phyloP scores from a whole-genome alignment of 2,888 invertebrate species.

The Andrena fulva region DNA sequence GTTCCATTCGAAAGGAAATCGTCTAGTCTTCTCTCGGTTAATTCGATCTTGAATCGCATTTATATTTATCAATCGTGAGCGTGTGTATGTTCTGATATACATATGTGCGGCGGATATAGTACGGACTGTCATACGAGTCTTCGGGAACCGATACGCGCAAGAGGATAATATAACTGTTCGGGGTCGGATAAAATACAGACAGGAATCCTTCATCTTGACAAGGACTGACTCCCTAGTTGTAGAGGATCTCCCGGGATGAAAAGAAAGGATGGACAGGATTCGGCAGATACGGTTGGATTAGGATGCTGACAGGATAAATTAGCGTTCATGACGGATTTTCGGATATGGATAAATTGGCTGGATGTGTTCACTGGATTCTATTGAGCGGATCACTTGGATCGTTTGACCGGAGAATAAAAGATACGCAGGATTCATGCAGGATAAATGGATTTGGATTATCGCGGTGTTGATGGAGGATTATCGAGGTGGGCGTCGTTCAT shows the following conservation, averaged over 20 bases:
- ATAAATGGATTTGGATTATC: slow-evolving; percentile 70
- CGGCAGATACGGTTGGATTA: slow-evolving; percentile 60
- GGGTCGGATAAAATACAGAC: slow-evolving; percentile 46
- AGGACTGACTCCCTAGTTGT: slow-evolving; percentile 65
- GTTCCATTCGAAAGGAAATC: slow-evolving; percentile 30
- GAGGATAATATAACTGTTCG: slow-evolving; percentile 61
- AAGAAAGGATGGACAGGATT: slow-evolving; percentile 64
- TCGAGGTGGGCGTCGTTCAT: slow-evolving; percentile 56
- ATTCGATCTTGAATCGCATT: slow-evolving; percentile 37
- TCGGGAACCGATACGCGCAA: slow-evolving; percentile 57
- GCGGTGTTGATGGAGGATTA: slow-evolving; percentile 45
- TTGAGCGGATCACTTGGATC: slow-evolving; percentile 67
- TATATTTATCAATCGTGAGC: slow-evolving; percentile 36
- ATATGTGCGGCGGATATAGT: slow-evolving; percentile 51
- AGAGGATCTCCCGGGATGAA: slow-evolving; percentile 59
- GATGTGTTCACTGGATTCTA: slow-evolving; percentile 68
- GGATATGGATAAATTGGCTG: slow-evolving; percentile 71
- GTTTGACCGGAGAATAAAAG: slow-evolving; percentile 61
- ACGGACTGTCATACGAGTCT: slow-evolving; percentile 29
- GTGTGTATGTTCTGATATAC: slow-evolving; percentile 51
- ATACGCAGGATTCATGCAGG: slow-evolving; percentile 58
- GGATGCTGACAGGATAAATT: slow-evolving; percentile 73
- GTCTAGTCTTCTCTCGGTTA: slow-evolving; percentile 41
- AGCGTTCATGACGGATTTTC: slow-evolving; percentile 72
- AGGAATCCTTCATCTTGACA: slow-evolving; percentile 63